Percentiles rank a stretch among this genome's conserved stretches.
phyloP scores from a whole-genome alignment of 1,140 invertebrate species.

The Procambarus clarkii region DNA sequence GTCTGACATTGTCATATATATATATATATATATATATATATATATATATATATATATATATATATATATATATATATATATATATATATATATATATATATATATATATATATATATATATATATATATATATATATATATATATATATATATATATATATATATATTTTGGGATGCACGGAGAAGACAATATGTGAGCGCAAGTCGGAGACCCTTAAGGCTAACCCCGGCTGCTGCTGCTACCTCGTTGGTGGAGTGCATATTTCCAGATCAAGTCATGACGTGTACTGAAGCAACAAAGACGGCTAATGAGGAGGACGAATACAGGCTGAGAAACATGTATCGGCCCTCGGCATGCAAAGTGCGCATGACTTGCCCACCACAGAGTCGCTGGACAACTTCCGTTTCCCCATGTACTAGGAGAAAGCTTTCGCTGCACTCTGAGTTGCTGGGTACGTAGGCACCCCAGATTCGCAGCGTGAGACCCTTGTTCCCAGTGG shows the following conservation, averaged over 20 bases:
- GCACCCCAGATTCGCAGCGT: slow-evolving; percentile 37
- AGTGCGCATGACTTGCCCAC: slow-evolving; percentile 6
- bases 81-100: no score
- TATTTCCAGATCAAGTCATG: not conserved
- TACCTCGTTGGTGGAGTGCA: no score
- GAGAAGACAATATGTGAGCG: no score
- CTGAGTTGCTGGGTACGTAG: slow-evolving; percentile 30
- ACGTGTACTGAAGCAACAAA: slow-evolving; percentile 43
- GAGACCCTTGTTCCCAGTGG: not conserved
- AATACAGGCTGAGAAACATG: slow-evolving; percentile 12
- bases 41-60: slow-evolving; percentile 28
- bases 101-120: no score
- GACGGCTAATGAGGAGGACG: slow-evolving; percentile 19
- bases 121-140: no score
- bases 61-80: slow-evolving; percentile 8
- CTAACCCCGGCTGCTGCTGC: no score
- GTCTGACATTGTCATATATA: no score
- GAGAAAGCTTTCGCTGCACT: slow-evolving; percentile 23
- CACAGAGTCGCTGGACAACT: slow-evolving; percentile 17
- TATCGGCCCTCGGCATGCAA: not conserved
- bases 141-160: no score
- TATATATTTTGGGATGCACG: no score
- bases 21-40: slow-evolving; percentile 28
- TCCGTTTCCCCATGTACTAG: slow-evolving; percentile 25
- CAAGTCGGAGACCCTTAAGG: no score